Base-by-base conservation (phyloP, 1,140 invertebrate species). In the Choristoneura fumiferana region DNA sequence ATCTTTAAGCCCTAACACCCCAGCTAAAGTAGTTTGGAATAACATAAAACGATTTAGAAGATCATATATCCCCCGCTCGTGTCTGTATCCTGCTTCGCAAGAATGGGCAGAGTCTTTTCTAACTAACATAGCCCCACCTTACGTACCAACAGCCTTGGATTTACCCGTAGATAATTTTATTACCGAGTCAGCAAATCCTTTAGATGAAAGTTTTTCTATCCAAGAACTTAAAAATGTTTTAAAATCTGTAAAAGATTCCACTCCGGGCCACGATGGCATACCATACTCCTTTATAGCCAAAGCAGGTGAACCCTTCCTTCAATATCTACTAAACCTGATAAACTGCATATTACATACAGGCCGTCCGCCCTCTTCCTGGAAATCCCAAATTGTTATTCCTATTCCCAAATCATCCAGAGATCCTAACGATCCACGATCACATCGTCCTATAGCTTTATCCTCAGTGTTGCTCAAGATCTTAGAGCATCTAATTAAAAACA, bases 391-490 rank as follows among this genome's bases (percentile, higher is more conserved):
- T 5, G 33, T 45, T 0, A 18, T 45, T 6, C 39, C 56, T 8
- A 45, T 57, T n/a, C 14, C 45, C 0, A 57, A 57, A 18, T 13
- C 39, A 13, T n/a, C 10, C 10, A 57, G 35, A 12, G 22, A 43
- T 40, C 18, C 55, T 57, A 35, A 40, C 34, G 35, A 43, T 29
- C 39, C 17, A 17, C n/a, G 12, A 10, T 40, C 55, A 15, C 43
- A 57, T 12, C 39, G 55, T 14, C 55, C 55, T 13, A 57, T 57
- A 37, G 34, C 55, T 35, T 43, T 57, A 35, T 37, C 55, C 12
- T 57, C 55, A 8, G 22, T 18, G n/a, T n/a, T 57, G n/a, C 22
- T 12, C 15, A 57, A 57, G 14, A 37, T 40, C 33, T 43, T 57
- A 29, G 55, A 57, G 43, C 34, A 36, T 43, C 13, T 57, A 8